Evolutionary conservation across 2,113 vertebrate genomes (phyloP).

Genomic region (Notarius lentiginosus): DNA sequence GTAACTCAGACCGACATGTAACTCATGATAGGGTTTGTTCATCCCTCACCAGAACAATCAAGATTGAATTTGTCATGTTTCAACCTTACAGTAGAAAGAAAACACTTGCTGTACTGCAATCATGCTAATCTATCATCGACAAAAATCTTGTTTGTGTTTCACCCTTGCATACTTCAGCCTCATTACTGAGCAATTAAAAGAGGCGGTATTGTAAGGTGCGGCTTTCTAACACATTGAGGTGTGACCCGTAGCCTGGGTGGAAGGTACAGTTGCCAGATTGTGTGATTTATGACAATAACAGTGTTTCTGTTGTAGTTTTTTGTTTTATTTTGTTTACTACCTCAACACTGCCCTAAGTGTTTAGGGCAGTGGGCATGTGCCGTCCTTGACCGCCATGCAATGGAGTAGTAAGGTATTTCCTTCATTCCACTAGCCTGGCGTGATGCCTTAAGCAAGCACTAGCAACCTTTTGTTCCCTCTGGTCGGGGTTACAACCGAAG

Average conservation of each 20-base stretch:
- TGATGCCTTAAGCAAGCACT: too few species aligned
- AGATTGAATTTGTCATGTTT: neutral
- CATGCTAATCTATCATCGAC: neutral
- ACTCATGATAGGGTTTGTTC: neutral
- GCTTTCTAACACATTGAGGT: neutral
- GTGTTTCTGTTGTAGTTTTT: neutral
- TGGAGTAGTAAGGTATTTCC: too few species aligned
- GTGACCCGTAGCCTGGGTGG: neutral
- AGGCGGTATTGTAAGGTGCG: neutral
- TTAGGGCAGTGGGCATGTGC: too few species aligned
- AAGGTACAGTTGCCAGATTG: neutral
- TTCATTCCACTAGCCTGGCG: too few species aligned
- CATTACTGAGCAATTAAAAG: neutral
- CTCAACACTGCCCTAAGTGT: neutral
- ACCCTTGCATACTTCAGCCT: neutral
- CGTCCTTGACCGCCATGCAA: too few species aligned
- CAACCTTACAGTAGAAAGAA: neutral
- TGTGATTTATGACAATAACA: neutral
- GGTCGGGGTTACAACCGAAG: too few species aligned
- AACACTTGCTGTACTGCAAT: neutral
- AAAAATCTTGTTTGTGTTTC: neutral
- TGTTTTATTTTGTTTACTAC: neutral
- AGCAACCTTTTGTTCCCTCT: too few species aligned
- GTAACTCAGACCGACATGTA: too few species aligned
- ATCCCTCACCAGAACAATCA: neutral